phyloP scores from a whole-genome alignment of 2,113 vertebrate genomes.

The Azemiops feae region DNA sequence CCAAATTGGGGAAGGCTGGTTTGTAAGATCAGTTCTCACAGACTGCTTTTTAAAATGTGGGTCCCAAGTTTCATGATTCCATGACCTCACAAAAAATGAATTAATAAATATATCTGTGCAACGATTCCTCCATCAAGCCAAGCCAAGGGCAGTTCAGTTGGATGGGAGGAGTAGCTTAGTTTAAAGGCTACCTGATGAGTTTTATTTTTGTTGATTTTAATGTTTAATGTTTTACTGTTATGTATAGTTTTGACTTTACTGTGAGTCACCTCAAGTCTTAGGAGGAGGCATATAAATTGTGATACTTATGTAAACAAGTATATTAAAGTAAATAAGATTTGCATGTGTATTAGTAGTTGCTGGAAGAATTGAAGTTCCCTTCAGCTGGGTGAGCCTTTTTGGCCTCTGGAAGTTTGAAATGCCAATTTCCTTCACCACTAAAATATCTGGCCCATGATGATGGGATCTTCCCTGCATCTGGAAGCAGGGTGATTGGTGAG shows the following conservation, averaged over 20 bases:
- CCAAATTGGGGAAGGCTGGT: neutral
- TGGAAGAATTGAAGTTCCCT: neutral
- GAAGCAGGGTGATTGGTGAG: neutral
- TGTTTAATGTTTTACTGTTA: neutral
- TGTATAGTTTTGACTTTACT: neutral
- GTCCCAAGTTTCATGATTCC: neutral
- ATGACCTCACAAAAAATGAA: neutral
- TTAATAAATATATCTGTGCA: neutral
- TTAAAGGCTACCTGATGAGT: neutral
- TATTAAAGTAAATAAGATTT: neutral
- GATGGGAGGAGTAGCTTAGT: neutral
- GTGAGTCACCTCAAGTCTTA: neutral
- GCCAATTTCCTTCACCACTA: neutral
- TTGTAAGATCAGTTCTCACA: neutral
- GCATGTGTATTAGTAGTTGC: neutral
- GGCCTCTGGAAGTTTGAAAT: neutral
- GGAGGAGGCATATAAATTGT: neutral
- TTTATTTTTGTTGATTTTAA: neutral
- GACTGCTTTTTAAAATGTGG: neutral
- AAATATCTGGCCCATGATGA: neutral
- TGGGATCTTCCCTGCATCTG: neutral
- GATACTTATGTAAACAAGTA: neutral
- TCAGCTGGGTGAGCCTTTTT: neutral
- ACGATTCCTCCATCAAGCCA: neutral
- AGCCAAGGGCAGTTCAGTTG: neutral